These are phyloP conservation scores for Papilio demoleus DNA, from an alignment of 2,888 invertebrate genomes.

Conservation along the genomic window DNA sequence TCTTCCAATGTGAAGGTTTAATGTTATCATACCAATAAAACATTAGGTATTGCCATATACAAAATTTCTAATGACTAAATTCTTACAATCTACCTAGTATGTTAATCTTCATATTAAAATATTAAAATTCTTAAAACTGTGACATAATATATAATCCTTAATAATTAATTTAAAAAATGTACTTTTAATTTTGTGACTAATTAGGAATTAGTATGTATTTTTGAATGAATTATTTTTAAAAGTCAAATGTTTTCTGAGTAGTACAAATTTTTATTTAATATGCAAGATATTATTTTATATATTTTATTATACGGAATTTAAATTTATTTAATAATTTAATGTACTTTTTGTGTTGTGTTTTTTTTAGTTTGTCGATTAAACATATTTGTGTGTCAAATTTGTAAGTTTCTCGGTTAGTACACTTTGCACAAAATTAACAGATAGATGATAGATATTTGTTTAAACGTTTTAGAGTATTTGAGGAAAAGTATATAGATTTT, in stretches of 20 bases:
- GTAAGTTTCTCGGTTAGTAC: constrained; percentile 37
- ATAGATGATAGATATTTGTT: constrained; percentile 43
- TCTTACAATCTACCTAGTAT: background rate
- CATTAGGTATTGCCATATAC: constrained; percentile 13
- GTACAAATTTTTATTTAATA: constrained; percentile 77
- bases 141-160: constrained; percentile 24
- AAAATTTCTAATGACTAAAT: background rate
- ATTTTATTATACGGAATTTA: constrained; percentile 59
- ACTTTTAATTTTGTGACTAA: constrained; percentile 15
- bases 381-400: constrained; percentile 36
- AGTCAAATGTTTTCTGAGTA: constrained; percentile 64
- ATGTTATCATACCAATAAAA: constrained; percentile 2
- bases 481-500: constrained; percentile 56
- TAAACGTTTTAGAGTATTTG: constrained; percentile 48
- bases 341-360: constrained; percentile 43
- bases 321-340: constrained; percentile 44
- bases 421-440: constrained; percentile 57
- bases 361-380: constrained; percentile 36
- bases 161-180: background rate
- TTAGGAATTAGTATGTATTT: constrained; percentile 31
- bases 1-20: constrained; percentile 58
- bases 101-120: too few species aligned
- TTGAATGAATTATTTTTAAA: constrained; percentile 55
- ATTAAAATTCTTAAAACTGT: background rate
- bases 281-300: constrained; percentile 59